Evolutionary conservation across 2,797 vertebrate genomes (phyloP).

Genomic region (Tympanoctomys barrerae): DNA sequence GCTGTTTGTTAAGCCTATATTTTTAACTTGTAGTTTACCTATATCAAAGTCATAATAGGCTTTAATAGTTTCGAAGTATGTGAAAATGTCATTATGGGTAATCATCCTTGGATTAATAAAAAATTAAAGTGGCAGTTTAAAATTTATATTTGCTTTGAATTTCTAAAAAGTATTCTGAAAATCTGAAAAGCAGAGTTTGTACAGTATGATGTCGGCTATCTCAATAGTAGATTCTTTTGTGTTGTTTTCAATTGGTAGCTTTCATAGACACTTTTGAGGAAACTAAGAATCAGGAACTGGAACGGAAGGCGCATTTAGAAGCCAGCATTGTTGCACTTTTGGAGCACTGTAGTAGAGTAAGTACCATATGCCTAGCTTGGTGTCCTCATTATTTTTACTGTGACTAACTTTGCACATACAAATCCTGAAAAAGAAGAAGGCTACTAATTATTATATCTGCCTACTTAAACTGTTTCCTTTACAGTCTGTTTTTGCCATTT

Average conservation of each 20-base stretch:
- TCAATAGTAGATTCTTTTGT: conserved; percentile 46
- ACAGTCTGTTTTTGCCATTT: not conserved
- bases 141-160: conserved; percentile 63
- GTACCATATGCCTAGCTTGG: conserved; percentile 50
- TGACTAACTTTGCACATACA: not conserved
- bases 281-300: conserved; percentile 89
- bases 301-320: conserved; percentile 90
- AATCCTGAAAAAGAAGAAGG: not conserved
- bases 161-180: conserved; percentile 62
- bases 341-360: conserved; percentile 94
- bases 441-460: not conserved
- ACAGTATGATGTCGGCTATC: not conserved
- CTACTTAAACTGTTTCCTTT: conserved; percentile 39
- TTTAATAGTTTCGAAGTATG: conserved; percentile 57
- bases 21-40: conserved; percentile 51
- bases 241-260: conserved; percentile 86
- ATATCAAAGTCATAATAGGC: not conserved
- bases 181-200: conserved; percentile 8
- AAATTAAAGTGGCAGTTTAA: conserved; percentile 40
- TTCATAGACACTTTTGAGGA: conserved; percentile 94
- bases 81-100: conserved; percentile 46
- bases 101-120: conserved; percentile 44
- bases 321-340: conserved; percentile 92
- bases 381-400: conserved; percentile 17
- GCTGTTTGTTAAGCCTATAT: not conserved